These are phyloP conservation scores for Physella acuta DNA, from an alignment of 1,140 invertebrate genomes.

Conservation along the genomic window DNA sequence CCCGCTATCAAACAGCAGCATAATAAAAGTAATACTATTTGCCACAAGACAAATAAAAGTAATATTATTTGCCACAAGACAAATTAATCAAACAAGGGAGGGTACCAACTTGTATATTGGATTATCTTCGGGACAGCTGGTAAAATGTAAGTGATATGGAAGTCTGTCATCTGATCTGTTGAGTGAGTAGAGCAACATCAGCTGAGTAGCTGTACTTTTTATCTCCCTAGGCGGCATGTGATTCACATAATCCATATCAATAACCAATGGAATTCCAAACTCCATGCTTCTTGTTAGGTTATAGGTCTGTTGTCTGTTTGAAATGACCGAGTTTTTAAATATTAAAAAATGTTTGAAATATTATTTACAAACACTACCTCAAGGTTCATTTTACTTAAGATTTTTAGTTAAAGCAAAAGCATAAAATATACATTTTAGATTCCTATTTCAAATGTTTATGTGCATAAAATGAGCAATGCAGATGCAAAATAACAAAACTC, in stretches of 20 bases:
- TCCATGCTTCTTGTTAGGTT: slow-evolving; percentile 3
- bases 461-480: not conserved
- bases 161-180: slow-evolving; percentile 3
- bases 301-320: slow-evolving; percentile 1
- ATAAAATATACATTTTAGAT: not conserved
- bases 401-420: not conserved
- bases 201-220: slow-evolving; percentile 14
- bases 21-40: too few species aligned
- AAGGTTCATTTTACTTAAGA: not conserved
- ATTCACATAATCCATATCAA: slow-evolving; percentile 21
- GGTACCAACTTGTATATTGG: slow-evolving; percentile 13
- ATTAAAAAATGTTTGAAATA: not conserved
- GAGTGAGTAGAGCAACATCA: slow-evolving; percentile 2
- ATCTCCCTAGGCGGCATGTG: slow-evolving; percentile 8
- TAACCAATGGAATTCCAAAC: slow-evolving; percentile 21
- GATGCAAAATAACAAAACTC: not conserved
- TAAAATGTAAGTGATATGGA: slow-evolving; percentile 23
- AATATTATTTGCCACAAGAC: too few species aligned
- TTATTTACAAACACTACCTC: not conserved
- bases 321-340: too few species aligned
- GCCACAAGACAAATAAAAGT: too few species aligned
- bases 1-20: too few species aligned
- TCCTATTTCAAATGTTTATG: not conserved
- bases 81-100: too few species aligned
- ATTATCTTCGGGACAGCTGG: slow-evolving; percentile 8